These are phyloP conservation scores for Globodera rostochiensis DNA, from an alignment of 1,140 invertebrate genomes.

Conservation along the genomic window DNA sequence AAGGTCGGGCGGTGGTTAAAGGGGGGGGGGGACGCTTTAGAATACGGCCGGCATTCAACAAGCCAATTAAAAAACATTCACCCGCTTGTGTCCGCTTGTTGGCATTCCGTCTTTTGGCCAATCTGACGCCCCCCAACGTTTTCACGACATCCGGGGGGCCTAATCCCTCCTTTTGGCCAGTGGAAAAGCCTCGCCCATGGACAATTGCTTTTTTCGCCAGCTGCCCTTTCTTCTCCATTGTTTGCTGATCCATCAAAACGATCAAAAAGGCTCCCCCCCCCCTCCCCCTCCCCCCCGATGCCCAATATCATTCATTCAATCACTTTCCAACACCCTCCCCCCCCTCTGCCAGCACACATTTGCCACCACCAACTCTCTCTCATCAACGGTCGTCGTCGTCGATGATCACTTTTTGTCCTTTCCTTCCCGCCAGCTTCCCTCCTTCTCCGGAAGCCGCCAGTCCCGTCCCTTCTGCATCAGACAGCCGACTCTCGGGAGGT, in stretches of 20 bases:
- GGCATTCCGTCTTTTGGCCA: neutral
- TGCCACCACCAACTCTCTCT: neutral
- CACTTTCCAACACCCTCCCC: neutral
- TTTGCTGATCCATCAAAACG: conserved; percentile 2
- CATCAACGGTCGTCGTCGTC: conserved; percentile 4
- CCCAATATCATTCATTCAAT: neutral
- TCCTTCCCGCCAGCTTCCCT: too few species aligned
- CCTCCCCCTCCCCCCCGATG: neutral
- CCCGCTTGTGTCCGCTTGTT: neutral
- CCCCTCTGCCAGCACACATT: neutral
- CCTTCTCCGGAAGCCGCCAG: neutral
- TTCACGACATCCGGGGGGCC: neutral
- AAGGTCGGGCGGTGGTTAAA: conserved; percentile 48
- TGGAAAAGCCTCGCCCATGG: neutral
- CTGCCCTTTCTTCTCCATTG: conserved; percentile 4
- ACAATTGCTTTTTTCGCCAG: conserved; percentile 10
- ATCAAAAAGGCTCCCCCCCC: neutral
- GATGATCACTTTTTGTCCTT: conserved; percentile 15
- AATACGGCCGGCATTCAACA: neutral
- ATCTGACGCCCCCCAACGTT: neutral
- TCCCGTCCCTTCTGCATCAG: conserved; percentile 7
- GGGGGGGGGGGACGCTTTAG: neutral
- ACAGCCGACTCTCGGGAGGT: neutral
- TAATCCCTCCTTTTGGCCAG: neutral
- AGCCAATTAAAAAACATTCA: neutral